Base-by-base conservation (phyloP, 2,888 invertebrate species). In the Fissipunctia ypsillon region DNA sequence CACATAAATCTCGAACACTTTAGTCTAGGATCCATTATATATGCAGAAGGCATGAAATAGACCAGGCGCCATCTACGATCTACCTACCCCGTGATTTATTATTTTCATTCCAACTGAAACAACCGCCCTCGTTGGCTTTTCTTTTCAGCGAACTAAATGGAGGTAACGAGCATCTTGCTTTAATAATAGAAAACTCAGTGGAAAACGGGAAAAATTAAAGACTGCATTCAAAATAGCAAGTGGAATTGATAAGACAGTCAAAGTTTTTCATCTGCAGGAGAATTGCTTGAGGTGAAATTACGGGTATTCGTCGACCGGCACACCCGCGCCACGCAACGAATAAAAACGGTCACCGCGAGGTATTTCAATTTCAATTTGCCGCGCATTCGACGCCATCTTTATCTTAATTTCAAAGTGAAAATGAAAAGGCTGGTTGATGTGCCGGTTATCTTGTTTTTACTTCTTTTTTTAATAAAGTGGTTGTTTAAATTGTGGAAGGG, bases 51-150 rank as follows among this genome's bases (percentile, higher is more conserved):
- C 89, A 91, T 90, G 90, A 91, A 92, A 91, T 91, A 92, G 91
- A 91, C 90, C 90, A 88, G 92, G 90, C 90, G 50, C 91, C 90
- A 89, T 89, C 91, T 91, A 89, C 91, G 89, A 91, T 91, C 92
- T 90, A 91, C 87, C 88, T 89, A 88, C 88, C 85, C 81, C 83
- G 88, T 94, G 94, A 95, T 94, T 95, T 94, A 95, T 93, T 93
- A 91, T 90, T 93, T 93, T 93, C 92, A 95, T 95, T 94, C 91
- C 88, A 91, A 88, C 89, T 91, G 91, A 90, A 93, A 93, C 93
- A 93, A 94, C 91, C 81, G 89, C 84, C 90, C 90, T 88, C 76
- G 77, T 79, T 81, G 79, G 81, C 83, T 88, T 90, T 88, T 88
- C 87, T 91, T 91, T 92, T 91, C 87, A 84, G 81, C 84, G 83